Evolutionary conservation across 1,140 invertebrate species (phyloP).

Genomic region (Plectrocnemia conspersa): DNA sequence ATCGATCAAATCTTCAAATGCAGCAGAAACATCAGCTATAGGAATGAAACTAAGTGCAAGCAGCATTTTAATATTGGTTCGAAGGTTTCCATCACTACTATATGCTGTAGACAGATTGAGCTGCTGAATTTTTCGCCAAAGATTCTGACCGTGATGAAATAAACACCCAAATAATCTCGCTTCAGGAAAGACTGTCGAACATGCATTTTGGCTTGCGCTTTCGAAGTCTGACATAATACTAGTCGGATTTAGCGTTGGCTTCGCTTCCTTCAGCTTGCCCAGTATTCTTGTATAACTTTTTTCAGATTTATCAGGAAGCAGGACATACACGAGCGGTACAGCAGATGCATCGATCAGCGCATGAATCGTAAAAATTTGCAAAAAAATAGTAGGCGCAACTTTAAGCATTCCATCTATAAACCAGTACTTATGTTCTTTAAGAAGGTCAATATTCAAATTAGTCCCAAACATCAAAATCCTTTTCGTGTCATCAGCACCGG

Average conservation of each 20-base stretch:
- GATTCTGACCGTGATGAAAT: constrained; percentile 1
- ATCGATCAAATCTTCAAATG: constrained; percentile 1
- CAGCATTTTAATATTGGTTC: background rate
- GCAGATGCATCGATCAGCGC: too few relatives aligned
- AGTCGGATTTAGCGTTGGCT: background rate
- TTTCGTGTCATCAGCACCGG: background rate
- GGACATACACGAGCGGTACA: too few relatives aligned
- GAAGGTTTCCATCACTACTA: background rate
- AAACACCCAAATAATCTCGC: background rate
- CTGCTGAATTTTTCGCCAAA: background rate
- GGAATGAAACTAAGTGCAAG: constrained; percentile 2
- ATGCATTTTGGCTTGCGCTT: constrained; percentile 1
- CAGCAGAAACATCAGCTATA: background rate
- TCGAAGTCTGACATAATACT: background rate
- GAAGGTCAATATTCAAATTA: constrained; percentile 2
- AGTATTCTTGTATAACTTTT: too few relatives aligned
- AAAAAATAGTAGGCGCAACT: too few relatives aligned
- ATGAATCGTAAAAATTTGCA: too few relatives aligned
- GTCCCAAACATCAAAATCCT: too few relatives aligned
- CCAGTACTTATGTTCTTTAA: background rate
- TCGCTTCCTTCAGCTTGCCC: too few relatives aligned
- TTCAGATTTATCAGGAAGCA: too few relatives aligned
- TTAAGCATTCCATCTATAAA: background rate
- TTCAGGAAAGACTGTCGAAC: background rate
- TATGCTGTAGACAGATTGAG: background rate